Evolutionary conservation across 1,140 invertebrate genomes (phyloP).

Genomic region (Hylaeus anthracinus): DNA sequence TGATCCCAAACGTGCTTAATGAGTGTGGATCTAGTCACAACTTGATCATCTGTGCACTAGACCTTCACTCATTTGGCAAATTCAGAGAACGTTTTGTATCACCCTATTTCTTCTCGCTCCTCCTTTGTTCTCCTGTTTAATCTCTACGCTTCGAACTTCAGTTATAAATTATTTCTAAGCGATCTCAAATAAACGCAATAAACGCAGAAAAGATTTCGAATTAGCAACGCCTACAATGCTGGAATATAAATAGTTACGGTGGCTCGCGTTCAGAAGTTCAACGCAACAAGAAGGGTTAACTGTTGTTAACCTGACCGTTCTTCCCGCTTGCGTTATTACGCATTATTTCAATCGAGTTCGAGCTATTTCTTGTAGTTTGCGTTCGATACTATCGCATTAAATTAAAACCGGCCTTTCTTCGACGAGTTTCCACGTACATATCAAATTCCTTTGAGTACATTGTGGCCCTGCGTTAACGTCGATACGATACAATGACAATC

Average conservation of each 20-base stretch:
- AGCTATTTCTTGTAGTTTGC: slow-evolving; percentile 29
- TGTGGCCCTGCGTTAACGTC: not conserved
- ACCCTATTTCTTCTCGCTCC: not conserved
- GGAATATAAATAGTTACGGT: slow-evolving; percentile 19
- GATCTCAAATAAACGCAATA: not conserved
- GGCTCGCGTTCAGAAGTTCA: slow-evolving; percentile 4
- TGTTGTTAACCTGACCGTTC: slow-evolving; percentile 67
- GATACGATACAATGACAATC: not conserved
- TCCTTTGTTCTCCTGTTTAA: not conserved
- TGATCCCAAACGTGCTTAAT: slow-evolving; percentile 82
- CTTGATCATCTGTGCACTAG: slow-evolving; percentile 84
- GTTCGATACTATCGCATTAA: slow-evolving; percentile 41
- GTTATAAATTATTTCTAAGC: not conserved
- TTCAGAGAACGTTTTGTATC: slow-evolving; percentile 39
- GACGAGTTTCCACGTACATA: not conserved
- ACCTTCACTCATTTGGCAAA: slow-evolving; percentile 86
- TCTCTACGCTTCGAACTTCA: not conserved
- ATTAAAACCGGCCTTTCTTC: not conserved
- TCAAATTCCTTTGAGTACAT: not conserved
- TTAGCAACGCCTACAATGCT: not conserved
- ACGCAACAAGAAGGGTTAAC: slow-evolving; percentile 66
- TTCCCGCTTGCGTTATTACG: slow-evolving; percentile 59
- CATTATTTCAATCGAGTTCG: slow-evolving; percentile 65
- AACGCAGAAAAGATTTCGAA: slow-evolving; percentile 9
- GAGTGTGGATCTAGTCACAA: slow-evolving; percentile 95